These are phyloP conservation scores for Silurus meridionalis DNA, from an alignment of 2,113 vertebrate genomes.

Conservation along the genomic window DNA sequence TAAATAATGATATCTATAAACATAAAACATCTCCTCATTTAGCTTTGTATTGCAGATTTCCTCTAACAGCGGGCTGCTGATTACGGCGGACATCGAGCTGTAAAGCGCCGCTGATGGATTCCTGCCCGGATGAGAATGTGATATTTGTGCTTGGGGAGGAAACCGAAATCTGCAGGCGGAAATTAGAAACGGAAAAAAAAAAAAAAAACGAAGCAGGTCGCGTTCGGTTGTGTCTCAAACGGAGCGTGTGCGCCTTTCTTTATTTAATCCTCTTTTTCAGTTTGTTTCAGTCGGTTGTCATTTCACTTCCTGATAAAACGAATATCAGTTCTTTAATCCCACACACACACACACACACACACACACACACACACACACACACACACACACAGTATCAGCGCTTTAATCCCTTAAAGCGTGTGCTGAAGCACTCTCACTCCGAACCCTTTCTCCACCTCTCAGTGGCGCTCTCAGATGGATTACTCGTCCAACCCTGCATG, in stretches of 20 bases:
- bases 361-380: conserved; percentile 22
- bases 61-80: background rate
- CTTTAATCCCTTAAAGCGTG: conserved; percentile 39
- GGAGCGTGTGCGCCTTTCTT: background rate
- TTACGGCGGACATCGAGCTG: background rate
- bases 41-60: background rate
- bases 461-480: conserved; percentile 2
- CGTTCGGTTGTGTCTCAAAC: background rate
- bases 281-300: conserved; percentile 14
- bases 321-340: conserved; percentile 31
- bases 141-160: background rate
- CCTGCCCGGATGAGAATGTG: background rate
- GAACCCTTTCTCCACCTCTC: conserved; percentile 8
- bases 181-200: background rate
- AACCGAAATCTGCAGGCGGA: background rate
- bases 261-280: conserved; percentile 29
- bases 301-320: conserved; percentile 25
- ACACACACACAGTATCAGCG: conserved; percentile 39
- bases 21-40: background rate
- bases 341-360: conserved; percentile 20
- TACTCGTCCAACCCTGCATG: background rate
- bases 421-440: conserved; percentile 28
- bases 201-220: background rate
- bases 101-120: background rate
- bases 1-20: background rate